Percentiles rank a stretch among this genome's conserved stretches.
These are phyloP conservation scores for Phrynosoma blainvillii DNA, from an alignment of 2,113 vertebrate genomes.

Conservation along the genomic window DNA sequence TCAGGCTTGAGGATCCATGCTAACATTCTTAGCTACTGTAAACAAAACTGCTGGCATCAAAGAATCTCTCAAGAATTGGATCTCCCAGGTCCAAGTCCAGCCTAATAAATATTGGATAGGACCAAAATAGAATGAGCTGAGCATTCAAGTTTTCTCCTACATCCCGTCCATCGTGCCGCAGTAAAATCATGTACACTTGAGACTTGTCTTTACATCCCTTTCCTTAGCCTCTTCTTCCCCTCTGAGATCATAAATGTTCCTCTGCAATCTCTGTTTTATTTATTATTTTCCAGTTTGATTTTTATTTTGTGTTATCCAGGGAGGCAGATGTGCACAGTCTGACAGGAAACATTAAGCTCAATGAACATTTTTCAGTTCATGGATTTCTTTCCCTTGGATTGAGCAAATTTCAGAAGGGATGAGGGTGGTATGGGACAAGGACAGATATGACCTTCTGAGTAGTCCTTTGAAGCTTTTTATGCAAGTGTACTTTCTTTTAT, in stretches of 20 bases:
- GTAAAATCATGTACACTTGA: conserved; percentile 30
- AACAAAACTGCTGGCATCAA: not conserved
- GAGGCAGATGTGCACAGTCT: conserved; percentile 51
- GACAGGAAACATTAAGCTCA: conserved; percentile 62
- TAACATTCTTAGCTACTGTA: not conserved
- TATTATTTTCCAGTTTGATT: conserved; percentile 53
- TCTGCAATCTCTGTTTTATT: conserved; percentile 21
- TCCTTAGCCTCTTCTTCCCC: conserved; percentile 38
- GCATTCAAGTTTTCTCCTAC: not conserved
- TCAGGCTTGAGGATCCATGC: not conserved
- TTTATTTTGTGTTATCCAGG: conserved; percentile 49
- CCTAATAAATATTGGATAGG: not conserved
- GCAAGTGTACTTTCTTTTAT: not conserved
- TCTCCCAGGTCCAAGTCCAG: not conserved
- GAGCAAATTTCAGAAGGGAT: conserved; percentile 52
- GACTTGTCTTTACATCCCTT: not conserved
- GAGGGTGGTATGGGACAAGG: not conserved
- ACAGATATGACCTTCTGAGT: not conserved
- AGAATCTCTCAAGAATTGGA: not conserved
- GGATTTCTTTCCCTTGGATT: conserved; percentile 38
- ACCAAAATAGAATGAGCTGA: not conserved
- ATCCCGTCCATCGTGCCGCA: not conserved
- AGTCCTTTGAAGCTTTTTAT: conserved; percentile 36
- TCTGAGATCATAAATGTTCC: conserved; percentile 36
- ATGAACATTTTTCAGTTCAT: conserved; percentile 56